Evolutionary conservation across 2,888 invertebrate species (phyloP), one percentile per base, ranked within the genome.

Genomic region (Rhimphoctona megacephalus): DNA sequence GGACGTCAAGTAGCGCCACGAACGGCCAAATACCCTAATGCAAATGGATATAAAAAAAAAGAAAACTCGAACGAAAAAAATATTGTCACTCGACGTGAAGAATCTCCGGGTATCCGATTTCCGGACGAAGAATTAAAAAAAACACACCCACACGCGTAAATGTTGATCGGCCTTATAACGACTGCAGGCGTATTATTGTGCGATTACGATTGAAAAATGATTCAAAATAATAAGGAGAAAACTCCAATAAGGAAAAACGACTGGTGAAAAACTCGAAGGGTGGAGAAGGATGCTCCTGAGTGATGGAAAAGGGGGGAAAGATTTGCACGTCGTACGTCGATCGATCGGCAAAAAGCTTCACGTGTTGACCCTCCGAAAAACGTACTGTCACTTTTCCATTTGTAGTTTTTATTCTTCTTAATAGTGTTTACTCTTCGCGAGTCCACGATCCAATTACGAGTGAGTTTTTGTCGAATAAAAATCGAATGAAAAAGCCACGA

Each of bases 331-430:
- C 86, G 81, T 74, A 74, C 81, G 69, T 73, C 86, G 81, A 86
- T 86, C 86, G 86, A 86, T 86, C 76, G 81, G 70, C 77, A 36
- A 77, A 43, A 39, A 57, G 22, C 54, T 86, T 86, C 86, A 86
- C 86, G 86, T 86, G 86, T 61, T 46, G 69, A 30, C 79, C 46
- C 69, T 61, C 69, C 43, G 66, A 22, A 78, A 69, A 69, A 64
- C 78, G 78, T 84, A 77, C 83, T 77, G 81, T 78, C 74, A 72
- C 49, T 66, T 69, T 30, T 39, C 46, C 61, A 30, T 49, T 14
- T 7, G 46, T 30, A 11, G 64, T 79, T 49, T 54, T 79, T 57
- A 22, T 52, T 64, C 43, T 43, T 17, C 17, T 22, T 30, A 39
- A 14, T 72, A 4, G 52, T n/a, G 3, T n/a, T 46, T 19, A 7